These are phyloP conservation scores for Poeciliopsis paucimaculata DNA, from an alignment of 2,797 vertebrate genomes.

Conservation along the genomic window DNA sequence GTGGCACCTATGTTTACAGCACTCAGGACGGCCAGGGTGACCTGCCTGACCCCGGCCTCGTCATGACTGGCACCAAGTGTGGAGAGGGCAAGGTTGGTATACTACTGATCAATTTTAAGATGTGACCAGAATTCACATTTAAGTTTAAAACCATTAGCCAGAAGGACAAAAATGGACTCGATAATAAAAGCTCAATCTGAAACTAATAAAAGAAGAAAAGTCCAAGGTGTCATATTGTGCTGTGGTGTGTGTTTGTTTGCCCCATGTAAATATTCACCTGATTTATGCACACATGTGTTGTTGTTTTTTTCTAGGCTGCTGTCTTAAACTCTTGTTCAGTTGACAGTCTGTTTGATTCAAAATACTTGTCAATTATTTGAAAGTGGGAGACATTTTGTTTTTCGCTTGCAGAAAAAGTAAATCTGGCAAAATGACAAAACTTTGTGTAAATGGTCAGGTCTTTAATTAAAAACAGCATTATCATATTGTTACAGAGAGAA, in stretches of 20 bases:
- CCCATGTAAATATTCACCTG: neutral
- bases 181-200: neutral
- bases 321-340: neutral
- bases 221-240: too few species aligned
- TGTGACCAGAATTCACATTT: neutral
- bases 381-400: too few species aligned
- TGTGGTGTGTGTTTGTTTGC: neutral
- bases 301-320: neutral
- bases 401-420: too few species aligned
- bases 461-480: neutral
- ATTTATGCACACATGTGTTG: neutral
- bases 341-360: neutral
- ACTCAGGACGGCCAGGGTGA: conserved; percentile 86
- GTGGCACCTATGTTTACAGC: conserved; percentile 88
- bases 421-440: too few species aligned
- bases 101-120: neutral
- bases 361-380: too few species aligned
- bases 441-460: neutral
- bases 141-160: neutral
- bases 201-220: neutral
- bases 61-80: conserved; percentile 93
- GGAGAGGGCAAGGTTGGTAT: conserved; percentile 87
- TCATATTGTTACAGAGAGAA: neutral
- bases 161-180: neutral
- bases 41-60: conserved; percentile 87